phyloP scores from a whole-genome alignment of 2,888 invertebrate genomes.

The Pyrrhosoma nymphula region DNA sequence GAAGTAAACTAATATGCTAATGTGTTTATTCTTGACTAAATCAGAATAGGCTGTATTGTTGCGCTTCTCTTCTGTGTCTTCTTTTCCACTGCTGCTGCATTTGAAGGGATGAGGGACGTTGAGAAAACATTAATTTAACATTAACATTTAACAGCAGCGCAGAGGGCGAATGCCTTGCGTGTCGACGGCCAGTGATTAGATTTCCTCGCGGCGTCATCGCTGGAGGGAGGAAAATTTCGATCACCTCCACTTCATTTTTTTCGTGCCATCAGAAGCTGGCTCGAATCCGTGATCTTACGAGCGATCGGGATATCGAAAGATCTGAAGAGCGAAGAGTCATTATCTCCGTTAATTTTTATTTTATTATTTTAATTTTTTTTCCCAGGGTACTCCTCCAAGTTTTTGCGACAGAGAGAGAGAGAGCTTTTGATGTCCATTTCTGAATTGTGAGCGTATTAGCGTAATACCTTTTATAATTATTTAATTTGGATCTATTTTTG shows the following conservation, averaged over 20 bases:
- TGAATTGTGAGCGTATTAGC: too few species aligned
- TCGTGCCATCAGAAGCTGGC: not conserved
- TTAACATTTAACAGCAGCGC: too few species aligned
- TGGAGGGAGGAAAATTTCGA: not conserved
- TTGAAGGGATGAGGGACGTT: too few species aligned
- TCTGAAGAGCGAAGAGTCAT: not conserved
- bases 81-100: too few species aligned
- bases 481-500: too few species aligned
- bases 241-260: not conserved
- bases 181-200: not conserved
- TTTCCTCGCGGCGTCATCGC: not conserved
- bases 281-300: not conserved
- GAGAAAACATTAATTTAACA: too few species aligned
- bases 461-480: too few species aligned
- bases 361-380: not conserved
- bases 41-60: too few species aligned
- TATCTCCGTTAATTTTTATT: not conserved
- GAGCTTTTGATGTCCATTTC: not conserved
- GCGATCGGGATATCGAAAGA: not conserved
- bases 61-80: too few species aligned
- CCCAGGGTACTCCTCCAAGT: not conserved
- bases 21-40: too few species aligned
- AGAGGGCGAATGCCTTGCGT: not conserved
- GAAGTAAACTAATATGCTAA: too few species aligned
- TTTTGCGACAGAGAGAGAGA: not conserved